These are phyloP conservation scores for Limnodromus scolopaceus DNA, from an alignment of 2,797 vertebrate genomes.

Conservation along the genomic window DNA sequence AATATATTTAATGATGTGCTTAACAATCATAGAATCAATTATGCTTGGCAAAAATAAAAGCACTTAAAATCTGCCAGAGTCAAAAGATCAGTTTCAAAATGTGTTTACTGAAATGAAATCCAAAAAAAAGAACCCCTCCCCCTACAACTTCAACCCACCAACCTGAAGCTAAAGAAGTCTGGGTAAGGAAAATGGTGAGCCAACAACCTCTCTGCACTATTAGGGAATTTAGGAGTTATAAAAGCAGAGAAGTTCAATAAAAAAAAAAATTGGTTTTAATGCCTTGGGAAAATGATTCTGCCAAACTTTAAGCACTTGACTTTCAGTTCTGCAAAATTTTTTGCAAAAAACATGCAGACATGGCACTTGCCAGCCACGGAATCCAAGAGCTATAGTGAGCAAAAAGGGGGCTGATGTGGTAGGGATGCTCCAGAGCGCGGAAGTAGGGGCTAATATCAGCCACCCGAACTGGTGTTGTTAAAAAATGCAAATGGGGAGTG, in stretches of 20 bases:
- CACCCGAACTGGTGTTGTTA: rapidly evolving
- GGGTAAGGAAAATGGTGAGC: conserved; percentile 1
- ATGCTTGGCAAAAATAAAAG: conserved; percentile 37
- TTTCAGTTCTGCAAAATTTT: neutral
- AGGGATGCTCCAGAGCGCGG: neutral
- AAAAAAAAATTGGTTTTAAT: conserved; percentile 38
- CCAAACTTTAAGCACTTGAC: neutral
- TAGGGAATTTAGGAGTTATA: conserved; percentile 14
- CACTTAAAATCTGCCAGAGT: conserved; percentile 24
- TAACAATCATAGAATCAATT: conserved; percentile 43
- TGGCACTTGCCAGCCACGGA: neutral
- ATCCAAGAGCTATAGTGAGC: neutral
- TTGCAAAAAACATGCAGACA: conserved; percentile 2
- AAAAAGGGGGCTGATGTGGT: neutral
- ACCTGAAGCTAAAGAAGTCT: neutral
- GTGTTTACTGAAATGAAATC: conserved; percentile 31
- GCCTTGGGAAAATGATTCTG: conserved; percentile 39
- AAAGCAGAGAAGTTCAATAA: conserved; percentile 30
- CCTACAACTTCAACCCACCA: neutral
- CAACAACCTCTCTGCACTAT: neutral
- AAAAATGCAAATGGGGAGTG: neutral
- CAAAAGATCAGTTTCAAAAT: conserved; percentile 50
- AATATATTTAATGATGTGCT: conserved; percentile 49
- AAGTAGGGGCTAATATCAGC: neutral
- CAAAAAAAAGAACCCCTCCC: neutral